These are phyloP conservation scores for Polypterus bichir DNA, from an alignment of 2,113 vertebrate genomes.

Conservation along the genomic window DNA sequence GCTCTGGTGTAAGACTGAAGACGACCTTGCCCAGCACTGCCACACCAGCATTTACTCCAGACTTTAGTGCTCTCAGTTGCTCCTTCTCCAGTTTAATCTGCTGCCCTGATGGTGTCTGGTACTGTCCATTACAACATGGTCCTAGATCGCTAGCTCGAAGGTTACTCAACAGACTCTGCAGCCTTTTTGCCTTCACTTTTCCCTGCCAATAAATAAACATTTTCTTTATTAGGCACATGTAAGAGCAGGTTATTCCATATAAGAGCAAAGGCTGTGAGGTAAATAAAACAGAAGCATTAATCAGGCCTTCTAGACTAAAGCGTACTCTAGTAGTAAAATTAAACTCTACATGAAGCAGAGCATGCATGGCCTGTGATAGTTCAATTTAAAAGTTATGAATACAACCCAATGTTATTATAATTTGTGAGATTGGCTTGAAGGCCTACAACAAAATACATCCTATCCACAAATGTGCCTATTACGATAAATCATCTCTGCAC, in stretches of 20 bases:
- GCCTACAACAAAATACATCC: too few relatives aligned
- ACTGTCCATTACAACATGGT: constrained; percentile 59
- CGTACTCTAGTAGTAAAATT: background rate
- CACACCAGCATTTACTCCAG: constrained; percentile 53
- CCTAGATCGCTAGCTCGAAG: constrained; percentile 56
- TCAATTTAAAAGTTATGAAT: too few relatives aligned
- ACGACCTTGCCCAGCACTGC: constrained; percentile 76
- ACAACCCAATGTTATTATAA: too few relatives aligned
- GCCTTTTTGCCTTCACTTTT: constrained; percentile 67
- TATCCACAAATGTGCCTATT: too few relatives aligned
- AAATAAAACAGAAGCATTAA: background rate
- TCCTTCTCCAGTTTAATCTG: constrained; percentile 49
- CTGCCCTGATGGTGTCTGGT: constrained; percentile 53
- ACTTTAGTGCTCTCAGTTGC: constrained; percentile 42
- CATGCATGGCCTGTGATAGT: too few relatives aligned
- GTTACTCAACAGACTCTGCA: constrained; percentile 65
- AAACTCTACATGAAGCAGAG: too few relatives aligned
- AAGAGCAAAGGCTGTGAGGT: too few relatives aligned
- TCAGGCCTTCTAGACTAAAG: background rate
- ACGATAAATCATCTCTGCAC: too few relatives aligned
- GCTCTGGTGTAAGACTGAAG: constrained; percentile 74
- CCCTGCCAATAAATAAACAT: constrained; percentile 40
- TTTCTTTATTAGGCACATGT: too few relatives aligned
- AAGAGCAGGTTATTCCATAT: too few relatives aligned
- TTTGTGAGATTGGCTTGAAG: too few relatives aligned